Percentiles rank a stretch among this genome's conserved stretches.
Evolutionary conservation across 2,888 invertebrate genomes (phyloP).

Genomic region (Deladenus siricidicola): DNA sequence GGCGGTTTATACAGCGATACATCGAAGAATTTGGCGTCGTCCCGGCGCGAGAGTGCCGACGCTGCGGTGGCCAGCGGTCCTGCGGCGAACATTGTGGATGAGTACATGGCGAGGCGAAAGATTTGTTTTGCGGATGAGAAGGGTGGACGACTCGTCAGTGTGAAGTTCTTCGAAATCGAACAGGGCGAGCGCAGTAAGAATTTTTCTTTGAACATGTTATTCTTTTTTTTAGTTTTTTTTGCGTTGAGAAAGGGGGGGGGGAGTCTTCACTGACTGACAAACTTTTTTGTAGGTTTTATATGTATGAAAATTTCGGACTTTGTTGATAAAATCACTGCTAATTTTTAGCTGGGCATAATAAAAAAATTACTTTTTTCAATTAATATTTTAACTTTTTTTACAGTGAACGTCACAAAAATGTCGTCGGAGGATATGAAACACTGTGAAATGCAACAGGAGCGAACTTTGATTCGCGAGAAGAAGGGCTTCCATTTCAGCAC

Average conservation of each 20-base stretch:
- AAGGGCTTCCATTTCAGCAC: not conserved
- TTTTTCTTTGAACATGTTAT: not conserved
- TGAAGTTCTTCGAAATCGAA: constrained; percentile 22
- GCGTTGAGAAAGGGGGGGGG: no score
- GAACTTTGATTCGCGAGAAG: constrained; percentile 3
- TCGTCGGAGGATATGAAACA: constrained; percentile 14
- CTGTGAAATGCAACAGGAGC: constrained; percentile 13
- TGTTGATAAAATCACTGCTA: not conserved
- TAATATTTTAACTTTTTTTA: not conserved
- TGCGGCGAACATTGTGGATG: not conserved
- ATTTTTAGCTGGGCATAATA: no score
- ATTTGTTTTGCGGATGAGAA: constrained; percentile 21
- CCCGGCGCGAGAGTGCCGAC: not conserved
- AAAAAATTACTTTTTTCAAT: not conserved
- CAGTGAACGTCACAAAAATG: constrained; percentile 13
- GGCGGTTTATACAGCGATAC: not conserved
- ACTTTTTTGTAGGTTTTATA: not conserved
- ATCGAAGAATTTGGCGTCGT: not conserved
- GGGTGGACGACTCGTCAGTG: constrained; percentile 14
- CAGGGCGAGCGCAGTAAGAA: constrained; percentile 20
- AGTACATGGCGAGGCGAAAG: not conserved
- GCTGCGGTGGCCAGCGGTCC: no score
- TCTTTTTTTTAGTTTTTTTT: no score
- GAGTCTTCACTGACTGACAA: no score
- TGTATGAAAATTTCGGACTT: not conserved